Conservation (phyloP, 2,888 invertebrate genomes). For the Lysandra coridon region DNA sequence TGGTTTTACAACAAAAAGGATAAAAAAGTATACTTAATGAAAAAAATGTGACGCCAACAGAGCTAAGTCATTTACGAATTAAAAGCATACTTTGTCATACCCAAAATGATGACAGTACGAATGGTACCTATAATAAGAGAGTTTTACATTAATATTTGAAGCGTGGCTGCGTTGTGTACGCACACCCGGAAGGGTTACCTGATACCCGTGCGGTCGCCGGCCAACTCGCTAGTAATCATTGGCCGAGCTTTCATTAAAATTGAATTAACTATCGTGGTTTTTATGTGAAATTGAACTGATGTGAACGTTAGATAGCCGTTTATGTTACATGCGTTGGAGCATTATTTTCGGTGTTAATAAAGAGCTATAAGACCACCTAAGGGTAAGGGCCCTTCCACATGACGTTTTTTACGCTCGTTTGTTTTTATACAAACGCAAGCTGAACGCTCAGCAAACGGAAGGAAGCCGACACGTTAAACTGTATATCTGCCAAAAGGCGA, state of each 20-base stretch:
- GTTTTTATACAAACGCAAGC: no score
- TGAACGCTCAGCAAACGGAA: no score
- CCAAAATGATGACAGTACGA: conserved; percentile 3
- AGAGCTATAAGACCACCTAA: neutral
- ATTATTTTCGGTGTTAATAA: conserved; percentile 13
- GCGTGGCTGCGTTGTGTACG: conserved; percentile 39
- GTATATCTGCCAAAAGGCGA: no score
- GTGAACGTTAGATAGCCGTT: conserved; percentile 37
- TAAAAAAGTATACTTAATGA: neutral
- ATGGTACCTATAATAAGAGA: neutral
- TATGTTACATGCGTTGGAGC: conserved; percentile 34
- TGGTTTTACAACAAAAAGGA: no score
- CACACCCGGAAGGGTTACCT: conserved; percentile 63
- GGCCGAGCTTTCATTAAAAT: conserved; percentile 51
- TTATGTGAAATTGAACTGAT: conserved; percentile 33
- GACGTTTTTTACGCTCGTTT: no score
- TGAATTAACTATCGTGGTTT: conserved; percentile 39
- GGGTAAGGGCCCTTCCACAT: no score
- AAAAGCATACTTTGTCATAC: neutral
- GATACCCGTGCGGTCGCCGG: conserved; percentile 56
- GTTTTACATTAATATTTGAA: conserved; percentile 17
- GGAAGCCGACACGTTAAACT: no score
- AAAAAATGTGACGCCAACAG: neutral
- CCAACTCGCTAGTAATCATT: conserved; percentile 45
- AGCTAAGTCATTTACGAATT: neutral